These are phyloP conservation scores for Trialeurodes vaporariorum DNA, from an alignment of 1,140 invertebrate species.

Conservation along the genomic window DNA sequence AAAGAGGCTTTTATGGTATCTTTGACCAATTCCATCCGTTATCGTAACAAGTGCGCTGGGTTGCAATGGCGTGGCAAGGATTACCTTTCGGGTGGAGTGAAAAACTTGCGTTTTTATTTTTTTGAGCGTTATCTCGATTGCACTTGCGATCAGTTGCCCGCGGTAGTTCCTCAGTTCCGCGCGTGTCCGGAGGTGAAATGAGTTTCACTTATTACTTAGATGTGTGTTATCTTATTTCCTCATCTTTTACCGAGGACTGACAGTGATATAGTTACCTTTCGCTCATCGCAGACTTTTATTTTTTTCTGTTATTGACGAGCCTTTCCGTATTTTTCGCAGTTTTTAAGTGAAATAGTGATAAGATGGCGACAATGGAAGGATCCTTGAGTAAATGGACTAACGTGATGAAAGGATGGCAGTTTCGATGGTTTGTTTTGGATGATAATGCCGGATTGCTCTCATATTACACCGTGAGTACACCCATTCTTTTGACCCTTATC, in stretches of 20 bases:
- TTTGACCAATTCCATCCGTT: no score
- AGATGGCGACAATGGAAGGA: constrained; percentile 62
- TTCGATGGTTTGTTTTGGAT: constrained; percentile 97
- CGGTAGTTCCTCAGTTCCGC: not conserved
- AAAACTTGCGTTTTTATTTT: no score
- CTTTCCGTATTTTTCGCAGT: not conserved
- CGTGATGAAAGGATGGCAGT: constrained; percentile 99
- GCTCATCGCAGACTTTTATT: no score
- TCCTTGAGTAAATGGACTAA: constrained; percentile 99
- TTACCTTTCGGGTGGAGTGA: no score
- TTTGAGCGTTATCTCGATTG: no score
- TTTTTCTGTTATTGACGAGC: not conserved
- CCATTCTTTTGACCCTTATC: no score
- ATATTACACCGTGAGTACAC: constrained; percentile 84
- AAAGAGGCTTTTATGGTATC: no score
- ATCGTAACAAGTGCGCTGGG: no score
- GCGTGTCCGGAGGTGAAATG: not conserved
- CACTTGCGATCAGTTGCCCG: no score
- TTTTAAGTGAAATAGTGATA: no score
- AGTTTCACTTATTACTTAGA: not conserved
- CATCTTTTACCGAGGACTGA: not conserved
- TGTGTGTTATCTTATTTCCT: not conserved
- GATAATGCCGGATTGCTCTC: constrained; percentile 87
- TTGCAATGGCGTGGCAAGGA: no score
- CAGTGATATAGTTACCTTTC: not conserved